Conservation (phyloP, 37 sponge, comb jelly and placozoan species). For the Lycopodina hypogea region DNA sequence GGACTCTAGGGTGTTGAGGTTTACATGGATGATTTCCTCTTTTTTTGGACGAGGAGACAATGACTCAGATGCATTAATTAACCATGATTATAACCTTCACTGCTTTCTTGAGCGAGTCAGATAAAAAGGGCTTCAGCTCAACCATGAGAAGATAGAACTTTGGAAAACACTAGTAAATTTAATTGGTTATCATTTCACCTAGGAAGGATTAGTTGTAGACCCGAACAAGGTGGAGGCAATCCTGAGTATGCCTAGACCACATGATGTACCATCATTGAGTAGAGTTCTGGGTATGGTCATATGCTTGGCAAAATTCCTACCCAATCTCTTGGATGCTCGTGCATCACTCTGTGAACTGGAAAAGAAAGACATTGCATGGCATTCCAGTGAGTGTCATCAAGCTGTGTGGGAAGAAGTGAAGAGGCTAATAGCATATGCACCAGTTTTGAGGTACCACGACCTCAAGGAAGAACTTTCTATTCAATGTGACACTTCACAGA, state of each 20-base stretch:
- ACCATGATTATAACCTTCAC: conserved; percentile 21
- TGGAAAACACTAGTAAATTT: background rate
- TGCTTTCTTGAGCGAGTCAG: conserved; percentile 26
- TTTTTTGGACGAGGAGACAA: conserved; percentile 38
- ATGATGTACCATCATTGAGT: conserved; percentile 30
- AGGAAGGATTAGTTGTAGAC: conserved; percentile 15
- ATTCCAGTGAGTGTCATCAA: background rate
- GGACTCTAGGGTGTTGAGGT: conserved; percentile 51
- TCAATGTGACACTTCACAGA: conserved; percentile 19
- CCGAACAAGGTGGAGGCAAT: conserved; percentile 32
- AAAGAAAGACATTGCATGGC: conserved; percentile 9
- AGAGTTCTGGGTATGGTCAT: conserved; percentile 34
- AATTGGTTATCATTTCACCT: background rate
- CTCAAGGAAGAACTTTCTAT: conserved; percentile 20
- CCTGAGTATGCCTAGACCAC: conserved; percentile 45
- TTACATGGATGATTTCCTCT: conserved; percentile 43
- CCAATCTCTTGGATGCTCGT: conserved; percentile 22
- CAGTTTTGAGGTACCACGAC: conserved; percentile 12
- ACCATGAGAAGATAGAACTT: conserved; percentile 21
- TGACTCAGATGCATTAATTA: background rate
- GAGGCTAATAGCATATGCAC: conserved; percentile 26
- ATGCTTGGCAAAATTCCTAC: conserved; percentile 58
- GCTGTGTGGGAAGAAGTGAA: conserved; percentile 4
- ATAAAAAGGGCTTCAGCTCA: conserved; percentile 19
- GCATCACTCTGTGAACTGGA: conserved; percentile 10